These are phyloP conservation scores for Todus mexicanus DNA, from an alignment of 2,797 vertebrate species.

Conservation along the genomic window DNA sequence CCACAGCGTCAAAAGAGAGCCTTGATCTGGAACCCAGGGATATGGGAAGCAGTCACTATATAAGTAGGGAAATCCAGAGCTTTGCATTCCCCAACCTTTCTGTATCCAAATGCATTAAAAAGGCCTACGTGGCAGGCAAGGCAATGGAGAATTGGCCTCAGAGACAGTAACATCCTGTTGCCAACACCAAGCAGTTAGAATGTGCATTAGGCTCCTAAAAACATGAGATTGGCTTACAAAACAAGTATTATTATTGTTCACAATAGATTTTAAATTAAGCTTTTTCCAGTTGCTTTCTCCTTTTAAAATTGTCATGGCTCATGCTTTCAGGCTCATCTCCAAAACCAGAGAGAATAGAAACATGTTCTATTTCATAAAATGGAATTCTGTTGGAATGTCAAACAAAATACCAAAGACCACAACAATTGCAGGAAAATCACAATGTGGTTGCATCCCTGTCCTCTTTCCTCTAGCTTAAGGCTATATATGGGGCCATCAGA, in stretches of 20 bases:
- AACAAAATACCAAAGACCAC: neutral
- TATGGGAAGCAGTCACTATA: neutral
- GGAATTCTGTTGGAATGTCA: neutral
- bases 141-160: neutral
- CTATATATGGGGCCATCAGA: neutral
- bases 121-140: neutral
- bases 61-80: neutral
- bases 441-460: neutral
- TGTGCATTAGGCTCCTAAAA: neutral
- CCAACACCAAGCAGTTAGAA: neutral
- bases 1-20: neutral
- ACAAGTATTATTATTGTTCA: constrained; percentile 16
- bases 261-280: constrained; percentile 21
- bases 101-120: neutral
- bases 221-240: neutral
- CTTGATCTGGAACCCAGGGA: neutral
- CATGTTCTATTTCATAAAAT: neutral
- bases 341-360: constrained; percentile 14
- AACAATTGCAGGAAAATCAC: neutral
- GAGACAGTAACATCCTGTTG: neutral
- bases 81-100: neutral
- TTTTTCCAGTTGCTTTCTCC: neutral
- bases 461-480: neutral
- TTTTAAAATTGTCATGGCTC: neutral
- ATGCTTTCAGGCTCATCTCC: neutral